A percentile compares a stretch with the other conserved stretches of the same genome.
Evolutionary conservation across 2,113 vertebrate species (phyloP).

Genomic region (Oplegnathus fasciatus): DNA sequence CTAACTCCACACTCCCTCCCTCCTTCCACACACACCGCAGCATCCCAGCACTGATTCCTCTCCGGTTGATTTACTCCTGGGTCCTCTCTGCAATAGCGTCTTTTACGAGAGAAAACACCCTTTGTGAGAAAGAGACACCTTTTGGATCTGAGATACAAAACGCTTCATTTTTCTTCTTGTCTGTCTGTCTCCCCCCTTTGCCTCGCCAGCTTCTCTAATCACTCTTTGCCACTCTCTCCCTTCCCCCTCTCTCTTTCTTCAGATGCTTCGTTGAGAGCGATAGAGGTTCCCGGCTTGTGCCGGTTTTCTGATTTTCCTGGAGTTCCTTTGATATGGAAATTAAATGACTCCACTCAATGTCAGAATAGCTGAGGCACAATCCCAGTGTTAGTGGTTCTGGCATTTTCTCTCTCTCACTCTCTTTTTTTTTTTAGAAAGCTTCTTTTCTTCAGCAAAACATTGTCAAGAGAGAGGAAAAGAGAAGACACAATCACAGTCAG

Average conservation of each 20-base stretch:
- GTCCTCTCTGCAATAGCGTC: neutral
- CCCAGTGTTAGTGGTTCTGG: constrained; percentile 32
- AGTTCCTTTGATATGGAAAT: constrained; percentile 78
- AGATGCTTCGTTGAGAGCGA: constrained; percentile 28
- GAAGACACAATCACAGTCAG: constrained; percentile 25
- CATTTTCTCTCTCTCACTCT: neutral
- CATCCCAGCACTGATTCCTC: constrained; percentile 10
- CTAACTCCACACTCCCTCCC: too few relatives aligned
- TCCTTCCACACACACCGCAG: neutral
- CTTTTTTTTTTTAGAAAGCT: neutral
- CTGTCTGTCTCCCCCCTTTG: constrained; percentile 10
- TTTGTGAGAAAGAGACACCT: constrained; percentile 52
- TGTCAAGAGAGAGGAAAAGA: constrained; percentile 19
- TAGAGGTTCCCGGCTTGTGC: constrained; percentile 22
- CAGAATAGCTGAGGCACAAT: constrained; percentile 57
- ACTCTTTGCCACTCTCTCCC: constrained; percentile 25
- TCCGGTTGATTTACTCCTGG: constrained; percentile 44
- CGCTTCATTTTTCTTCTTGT: constrained; percentile 28
- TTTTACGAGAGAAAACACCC: constrained; percentile 45
- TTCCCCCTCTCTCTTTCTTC: constrained; percentile 4
- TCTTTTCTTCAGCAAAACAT: constrained; percentile 34
- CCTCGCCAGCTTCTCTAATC: constrained; percentile 52
- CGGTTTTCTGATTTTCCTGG: constrained; percentile 58
- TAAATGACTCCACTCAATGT: constrained; percentile 64
- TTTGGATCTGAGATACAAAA: constrained; percentile 50